phyloP scores from a whole-genome alignment of 2,888 invertebrate genomes.

The Campopleginae sp. region DNA sequence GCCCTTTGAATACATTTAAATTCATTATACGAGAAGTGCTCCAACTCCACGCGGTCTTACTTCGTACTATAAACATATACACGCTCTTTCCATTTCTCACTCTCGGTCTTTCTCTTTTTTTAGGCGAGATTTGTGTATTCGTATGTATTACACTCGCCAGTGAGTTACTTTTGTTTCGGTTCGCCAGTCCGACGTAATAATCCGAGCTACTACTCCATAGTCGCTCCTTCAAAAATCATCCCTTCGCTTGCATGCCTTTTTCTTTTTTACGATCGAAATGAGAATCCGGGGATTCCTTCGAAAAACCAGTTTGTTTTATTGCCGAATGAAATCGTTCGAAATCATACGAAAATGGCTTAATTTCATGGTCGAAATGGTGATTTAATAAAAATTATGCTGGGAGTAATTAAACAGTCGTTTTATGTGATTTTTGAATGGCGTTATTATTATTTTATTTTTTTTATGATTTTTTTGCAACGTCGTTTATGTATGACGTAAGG shows the following conservation, averaged over 20 bases:
- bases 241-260: neutral
- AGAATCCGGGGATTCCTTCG: neutral
- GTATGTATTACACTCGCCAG: conserved; percentile 22
- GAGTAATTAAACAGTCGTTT: neutral
- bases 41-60: conserved; percentile 62
- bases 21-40: conserved; percentile 79
- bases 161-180: neutral
- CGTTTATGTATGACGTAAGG: neutral
- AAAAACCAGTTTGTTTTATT: conserved; percentile 1
- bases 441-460: neutral
- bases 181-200: conserved; percentile 30
- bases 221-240: conserved; percentile 42
- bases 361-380: conserved; percentile 2
- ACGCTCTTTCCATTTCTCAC: conserved; percentile 8
- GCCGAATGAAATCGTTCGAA: neutral
- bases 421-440: conserved; percentile 2
- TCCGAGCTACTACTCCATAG: conserved; percentile 27
- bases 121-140: neutral
- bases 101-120: conserved; percentile 10
- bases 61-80: conserved; percentile 42
- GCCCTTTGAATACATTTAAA: conserved; percentile 84
- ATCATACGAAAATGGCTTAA: neutral
- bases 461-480: neutral
- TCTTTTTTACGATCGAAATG: neutral
- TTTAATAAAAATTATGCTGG: neutral